Conservation (phyloP, 2,888 invertebrate genomes). For the Timandra comae region DNA sequence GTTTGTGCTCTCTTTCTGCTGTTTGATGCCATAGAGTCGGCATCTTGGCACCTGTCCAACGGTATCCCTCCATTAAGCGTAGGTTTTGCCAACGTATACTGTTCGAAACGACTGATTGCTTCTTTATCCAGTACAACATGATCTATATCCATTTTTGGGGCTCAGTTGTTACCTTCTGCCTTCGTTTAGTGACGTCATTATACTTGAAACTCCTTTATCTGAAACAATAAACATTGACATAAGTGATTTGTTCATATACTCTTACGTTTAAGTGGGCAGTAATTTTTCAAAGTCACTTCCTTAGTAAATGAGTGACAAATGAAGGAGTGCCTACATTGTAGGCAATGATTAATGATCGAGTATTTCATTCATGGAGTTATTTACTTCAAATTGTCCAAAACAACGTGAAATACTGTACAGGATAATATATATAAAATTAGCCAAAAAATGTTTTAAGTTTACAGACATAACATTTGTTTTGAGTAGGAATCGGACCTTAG, state of each 20-base stretch:
- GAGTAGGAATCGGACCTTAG: too few species aligned
- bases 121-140: slow-evolving; percentile 72
- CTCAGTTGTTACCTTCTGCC: slow-evolving; percentile 42
- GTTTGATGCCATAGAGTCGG: slow-evolving; percentile 68
- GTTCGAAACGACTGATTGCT: slow-evolving; percentile 70
- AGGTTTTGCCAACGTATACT: slow-evolving; percentile 69
- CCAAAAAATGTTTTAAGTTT: too few species aligned
- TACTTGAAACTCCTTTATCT: slow-evolving; percentile 41
- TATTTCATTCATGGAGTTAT: slow-evolving; percentile 25
- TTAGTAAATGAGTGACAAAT: slow-evolving; percentile 58
- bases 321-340: slow-evolving; percentile 48
- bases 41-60: slow-evolving; percentile 74
- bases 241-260: slow-evolving; percentile 21
- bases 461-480: too few species aligned
- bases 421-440: too few species aligned
- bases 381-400: too few species aligned
- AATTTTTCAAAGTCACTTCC: slow-evolving; percentile 62
- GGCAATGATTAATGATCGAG: slow-evolving; percentile 51
- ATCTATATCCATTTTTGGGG: slow-evolving; percentile 64
- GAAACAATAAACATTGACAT: slow-evolving; percentile 54
- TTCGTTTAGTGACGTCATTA: slow-evolving; percentile 50
- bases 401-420: too few species aligned
- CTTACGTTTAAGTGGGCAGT: slow-evolving; percentile 38
- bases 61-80: slow-evolving; percentile 70
- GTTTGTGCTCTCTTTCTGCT: slow-evolving; percentile 68